Evolutionary conservation across 2,888 invertebrate genomes (phyloP).

Genomic region (Heliconius sara): DNA sequence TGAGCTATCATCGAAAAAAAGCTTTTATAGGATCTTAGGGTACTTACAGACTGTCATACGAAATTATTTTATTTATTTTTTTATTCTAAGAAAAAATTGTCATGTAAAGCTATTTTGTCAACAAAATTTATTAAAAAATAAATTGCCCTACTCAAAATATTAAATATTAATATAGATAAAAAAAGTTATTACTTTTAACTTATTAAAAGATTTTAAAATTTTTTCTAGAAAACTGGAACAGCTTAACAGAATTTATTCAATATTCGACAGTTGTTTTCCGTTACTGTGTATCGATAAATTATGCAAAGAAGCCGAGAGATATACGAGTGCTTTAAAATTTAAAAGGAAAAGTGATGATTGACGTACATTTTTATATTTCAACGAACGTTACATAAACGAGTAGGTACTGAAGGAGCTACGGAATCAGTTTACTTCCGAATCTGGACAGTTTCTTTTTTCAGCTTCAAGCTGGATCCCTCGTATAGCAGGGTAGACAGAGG

Average conservation of each 20-base stretch:
- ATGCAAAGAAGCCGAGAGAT: conserved; percentile 11
- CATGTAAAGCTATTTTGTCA: not conserved
- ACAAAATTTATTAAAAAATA: not conserved
- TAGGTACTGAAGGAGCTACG: not conserved
- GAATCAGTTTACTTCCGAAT: not conserved
- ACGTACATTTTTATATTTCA: not conserved
- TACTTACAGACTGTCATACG: not conserved
- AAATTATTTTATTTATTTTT: not conserved
- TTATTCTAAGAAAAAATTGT: not conserved
- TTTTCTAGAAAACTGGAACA: not conserved
- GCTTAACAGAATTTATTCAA: conserved; percentile 14
- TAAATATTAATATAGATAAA: not conserved
- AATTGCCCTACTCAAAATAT: not conserved
- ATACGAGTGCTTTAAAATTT: conserved; percentile 18
- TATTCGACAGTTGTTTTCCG: conserved; percentile 15
- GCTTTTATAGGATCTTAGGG: conserved; percentile 33
- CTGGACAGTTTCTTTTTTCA: not conserved
- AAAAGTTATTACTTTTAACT: not conserved
- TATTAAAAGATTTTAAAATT: not conserved
- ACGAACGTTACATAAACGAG: not conserved
- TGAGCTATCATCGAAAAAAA: conserved; percentile 33
- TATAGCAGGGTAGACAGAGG: too few relatives aligned
- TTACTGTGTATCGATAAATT: conserved; percentile 16
- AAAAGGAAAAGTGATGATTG: conserved; percentile 17
- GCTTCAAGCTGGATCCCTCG: too few relatives aligned